Percentiles rank a stretch among this genome's conserved stretches.
Evolutionary conservation across 1,140 invertebrate species (phyloP).

Genomic region (Brachionus manjavacas): DNA sequence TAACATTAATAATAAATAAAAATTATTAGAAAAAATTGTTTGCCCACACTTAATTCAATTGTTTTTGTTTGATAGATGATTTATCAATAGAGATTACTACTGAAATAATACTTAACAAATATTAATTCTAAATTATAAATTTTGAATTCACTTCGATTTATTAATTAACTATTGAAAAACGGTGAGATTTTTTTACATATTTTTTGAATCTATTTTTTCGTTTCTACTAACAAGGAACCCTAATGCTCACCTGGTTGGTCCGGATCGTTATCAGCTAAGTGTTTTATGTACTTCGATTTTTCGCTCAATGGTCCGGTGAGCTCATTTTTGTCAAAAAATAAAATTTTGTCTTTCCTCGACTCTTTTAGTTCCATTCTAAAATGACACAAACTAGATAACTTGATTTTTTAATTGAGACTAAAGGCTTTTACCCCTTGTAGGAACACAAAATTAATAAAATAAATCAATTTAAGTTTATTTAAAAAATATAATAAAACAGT

Average conservation of each 20-base stretch:
- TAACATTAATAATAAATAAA: too few species aligned
- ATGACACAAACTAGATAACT: not conserved
- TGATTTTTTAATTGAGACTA: not conserved
- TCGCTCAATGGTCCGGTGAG: constrained; percentile 4
- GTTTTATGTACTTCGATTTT: not conserved
- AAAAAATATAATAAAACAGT: not conserved
- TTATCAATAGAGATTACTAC: too few species aligned
- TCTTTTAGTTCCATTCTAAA: constrained; percentile 28
- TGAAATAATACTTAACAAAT: too few species aligned
- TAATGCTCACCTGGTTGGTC: not conserved
- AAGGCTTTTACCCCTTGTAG: constrained; percentile 25
- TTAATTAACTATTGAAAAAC: too few species aligned
- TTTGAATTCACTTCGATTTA: too few species aligned
- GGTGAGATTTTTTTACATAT: too few species aligned
- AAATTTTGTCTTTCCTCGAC: not conserved
- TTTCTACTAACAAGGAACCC: too few species aligned
- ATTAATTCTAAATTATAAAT: too few species aligned
- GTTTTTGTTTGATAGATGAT: too few species aligned
- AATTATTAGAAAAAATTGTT: too few species aligned
- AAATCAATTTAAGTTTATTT: not conserved
- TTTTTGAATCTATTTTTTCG: too few species aligned
- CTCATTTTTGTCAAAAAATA: constrained; percentile 15
- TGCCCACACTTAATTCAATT: too few species aligned
- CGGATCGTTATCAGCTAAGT: constrained; percentile 38
- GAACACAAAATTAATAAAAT: not conserved